These are phyloP conservation scores for Polyergus mexicanus DNA, from an alignment of 1,140 invertebrate genomes.

Conservation along the genomic window DNA sequence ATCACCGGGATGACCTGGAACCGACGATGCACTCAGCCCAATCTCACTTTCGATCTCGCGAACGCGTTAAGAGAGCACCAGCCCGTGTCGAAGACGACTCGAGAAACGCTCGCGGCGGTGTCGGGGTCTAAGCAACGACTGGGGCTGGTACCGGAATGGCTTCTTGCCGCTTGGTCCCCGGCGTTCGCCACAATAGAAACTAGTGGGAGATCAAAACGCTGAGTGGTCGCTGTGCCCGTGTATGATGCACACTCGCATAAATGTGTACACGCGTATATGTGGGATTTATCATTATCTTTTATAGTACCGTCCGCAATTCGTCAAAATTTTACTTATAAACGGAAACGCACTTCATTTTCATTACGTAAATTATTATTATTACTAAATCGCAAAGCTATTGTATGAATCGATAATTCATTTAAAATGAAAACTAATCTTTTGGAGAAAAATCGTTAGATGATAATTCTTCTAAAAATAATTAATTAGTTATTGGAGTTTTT, in stretches of 20 bases:
- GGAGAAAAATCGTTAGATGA: background rate
- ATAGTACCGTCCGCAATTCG: background rate
- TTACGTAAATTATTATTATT: background rate
- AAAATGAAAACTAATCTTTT: background rate
- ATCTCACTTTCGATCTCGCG: slow-evolving; percentile 63
- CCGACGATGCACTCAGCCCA: slow-evolving; percentile 25
- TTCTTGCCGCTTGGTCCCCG: slow-evolving; percentile 79
- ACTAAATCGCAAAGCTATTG: background rate
- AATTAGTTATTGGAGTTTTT: background rate
- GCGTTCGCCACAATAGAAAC: slow-evolving; percentile 81
- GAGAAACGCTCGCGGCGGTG: slow-evolving; percentile 73
- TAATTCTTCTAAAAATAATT: background rate
- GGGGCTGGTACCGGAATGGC: slow-evolving; percentile 78
- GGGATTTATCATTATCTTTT: background rate
- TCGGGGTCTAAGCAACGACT: slow-evolving; percentile 82
- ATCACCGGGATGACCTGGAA: slow-evolving; percentile 61
- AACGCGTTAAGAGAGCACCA: slow-evolving; percentile 36
- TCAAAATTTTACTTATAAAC: slow-evolving; percentile 25
- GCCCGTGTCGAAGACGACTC: slow-evolving; percentile 36
- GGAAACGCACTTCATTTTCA: background rate
- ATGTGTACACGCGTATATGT: background rate
- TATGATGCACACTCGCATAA: slow-evolving; percentile 20
- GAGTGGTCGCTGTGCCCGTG: slow-evolving; percentile 66
- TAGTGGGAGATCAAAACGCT: slow-evolving; percentile 85
- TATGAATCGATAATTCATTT: background rate